Evolutionary conservation across 2,797 vertebrate species (phyloP), one percentile per base, ranked within the genome.

Genomic region (Pitangus sulphuratus): DNA sequence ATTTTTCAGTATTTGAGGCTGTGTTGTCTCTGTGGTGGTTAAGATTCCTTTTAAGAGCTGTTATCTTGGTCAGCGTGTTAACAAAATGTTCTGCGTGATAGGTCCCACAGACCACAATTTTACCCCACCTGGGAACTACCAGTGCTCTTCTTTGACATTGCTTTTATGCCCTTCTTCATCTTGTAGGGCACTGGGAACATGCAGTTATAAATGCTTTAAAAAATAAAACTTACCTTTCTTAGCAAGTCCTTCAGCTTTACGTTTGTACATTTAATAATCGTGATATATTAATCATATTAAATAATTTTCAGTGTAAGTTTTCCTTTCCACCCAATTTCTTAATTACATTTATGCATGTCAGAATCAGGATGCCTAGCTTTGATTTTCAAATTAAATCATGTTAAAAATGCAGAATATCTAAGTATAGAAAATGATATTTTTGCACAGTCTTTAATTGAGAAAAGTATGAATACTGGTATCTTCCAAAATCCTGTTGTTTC

Each of bases 231-330:
- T 64, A 3, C 1, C 15, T 50, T 21, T 56, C 42, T 77, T 53
- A 76, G 54, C 39, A 48, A 81, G 15, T 45, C n/a, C 35, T 76
- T 61, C 45, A 71, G 20, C 40, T 75, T 84, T 11, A 19, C 42
- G 8, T 54, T 90, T 8, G 30, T 61, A 14, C 25, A 10, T 16
- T 53, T 68, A 92, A 84, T 81, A 44, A 68, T 71, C 53, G 35
- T 71, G 28, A 58, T 85, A 11, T 25, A 30, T 82, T 85, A 84
- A 81, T 92, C 19, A 26, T 35, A 15, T 19, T 12, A 84, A 90
- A 62, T 69, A 37, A 17, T 70, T 83, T 57, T 77, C 50, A 6
- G 7, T 82, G 9, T 69, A 31, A 40, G 87, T 70, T 39, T 74
- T 39, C 3, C 14, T 80, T 85, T 80, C 20, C 9, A 20, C 7